Percentiles rank a stretch among this genome's conserved stretches.
These are phyloP conservation scores for Oxygymnocypris stewartii DNA, from an alignment of 2,113 vertebrate species.

Conservation along the genomic window DNA sequence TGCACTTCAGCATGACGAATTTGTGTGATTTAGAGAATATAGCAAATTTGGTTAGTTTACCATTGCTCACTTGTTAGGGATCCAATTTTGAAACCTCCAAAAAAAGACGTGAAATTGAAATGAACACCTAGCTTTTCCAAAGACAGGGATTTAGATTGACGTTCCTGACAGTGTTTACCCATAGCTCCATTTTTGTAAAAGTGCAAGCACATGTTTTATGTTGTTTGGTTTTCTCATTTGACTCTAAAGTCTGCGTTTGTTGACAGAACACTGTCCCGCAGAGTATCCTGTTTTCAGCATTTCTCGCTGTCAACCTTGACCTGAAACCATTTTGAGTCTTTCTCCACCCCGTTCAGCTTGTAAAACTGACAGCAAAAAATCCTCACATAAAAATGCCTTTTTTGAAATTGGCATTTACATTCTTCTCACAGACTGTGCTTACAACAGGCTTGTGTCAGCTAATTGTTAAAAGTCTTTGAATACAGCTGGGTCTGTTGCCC, in stretches of 20 bases:
- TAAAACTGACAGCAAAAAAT: slow-evolving; percentile 30
- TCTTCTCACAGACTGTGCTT: not conserved
- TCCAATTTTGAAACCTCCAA: not conserved
- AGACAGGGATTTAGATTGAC: not conserved
- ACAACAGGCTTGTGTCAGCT: not conserved
- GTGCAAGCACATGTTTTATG: not conserved
- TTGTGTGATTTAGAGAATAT: not conserved
- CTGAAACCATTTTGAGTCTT: slow-evolving; percentile 5
- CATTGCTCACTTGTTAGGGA: too few relatives aligned
- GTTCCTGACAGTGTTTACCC: not conserved
- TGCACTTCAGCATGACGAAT: not conserved
- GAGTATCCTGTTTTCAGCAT: slow-evolving; percentile 38
- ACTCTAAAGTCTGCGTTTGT: slow-evolving; percentile 40
- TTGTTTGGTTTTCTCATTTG: slow-evolving; percentile 38
- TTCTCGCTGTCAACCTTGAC: slow-evolving; percentile 11
- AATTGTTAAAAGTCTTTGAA: not conserved
- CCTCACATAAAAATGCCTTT: not conserved
- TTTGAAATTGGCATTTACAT: not conserved
- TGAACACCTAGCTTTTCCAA: not conserved
- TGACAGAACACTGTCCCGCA: slow-evolving; percentile 41
- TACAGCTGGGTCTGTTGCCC: not conserved
- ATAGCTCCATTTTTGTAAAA: not conserved
- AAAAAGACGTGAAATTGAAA: not conserved
- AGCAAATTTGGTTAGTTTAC: not conserved
- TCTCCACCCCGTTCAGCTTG: not conserved